A percentile compares a stretch with the other conserved stretches of the same genome.
Evolutionary conservation across 2,113 vertebrate species (phyloP).

Genomic region (Actenoides hombroni): DNA sequence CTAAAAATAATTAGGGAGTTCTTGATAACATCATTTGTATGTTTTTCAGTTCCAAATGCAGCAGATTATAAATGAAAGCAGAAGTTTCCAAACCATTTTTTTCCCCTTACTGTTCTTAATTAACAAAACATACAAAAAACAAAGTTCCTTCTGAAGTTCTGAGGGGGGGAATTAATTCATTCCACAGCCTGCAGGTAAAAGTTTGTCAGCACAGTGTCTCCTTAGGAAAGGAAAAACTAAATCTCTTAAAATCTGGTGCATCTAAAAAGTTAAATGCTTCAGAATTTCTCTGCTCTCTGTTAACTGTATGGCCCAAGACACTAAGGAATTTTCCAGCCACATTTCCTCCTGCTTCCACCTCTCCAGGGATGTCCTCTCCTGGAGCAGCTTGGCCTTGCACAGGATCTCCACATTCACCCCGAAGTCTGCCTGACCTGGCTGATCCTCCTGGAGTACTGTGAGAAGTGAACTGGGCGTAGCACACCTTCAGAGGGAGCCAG

Average conservation of each 20-base stretch:
- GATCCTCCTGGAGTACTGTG: background rate
- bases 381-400: background rate
- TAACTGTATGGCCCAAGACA: background rate
- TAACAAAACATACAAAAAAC: background rate
- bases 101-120: background rate
- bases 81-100: background rate
- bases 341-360: background rate
- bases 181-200: background rate
- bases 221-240: background rate
- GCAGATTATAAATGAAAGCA: constrained; percentile 7
- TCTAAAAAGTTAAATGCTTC: background rate
- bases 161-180: background rate
- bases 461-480: background rate
- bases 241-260: background rate
- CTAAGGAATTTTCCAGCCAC: background rate
- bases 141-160: background rate
- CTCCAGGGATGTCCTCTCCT: background rate
- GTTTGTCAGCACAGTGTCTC: background rate
- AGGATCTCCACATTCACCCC: background rate
- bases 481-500: background rate
- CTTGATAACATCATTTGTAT: background rate
- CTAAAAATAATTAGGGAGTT: constrained; percentile 33
- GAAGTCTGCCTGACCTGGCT: background rate
- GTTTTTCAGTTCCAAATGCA: background rate
- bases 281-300: background rate